A percentile compares a stretch with the other conserved stretches of the same genome.
Conservation (phyloP, 2,113 vertebrate genomes). For the Hepsetus odoe region DNA sequence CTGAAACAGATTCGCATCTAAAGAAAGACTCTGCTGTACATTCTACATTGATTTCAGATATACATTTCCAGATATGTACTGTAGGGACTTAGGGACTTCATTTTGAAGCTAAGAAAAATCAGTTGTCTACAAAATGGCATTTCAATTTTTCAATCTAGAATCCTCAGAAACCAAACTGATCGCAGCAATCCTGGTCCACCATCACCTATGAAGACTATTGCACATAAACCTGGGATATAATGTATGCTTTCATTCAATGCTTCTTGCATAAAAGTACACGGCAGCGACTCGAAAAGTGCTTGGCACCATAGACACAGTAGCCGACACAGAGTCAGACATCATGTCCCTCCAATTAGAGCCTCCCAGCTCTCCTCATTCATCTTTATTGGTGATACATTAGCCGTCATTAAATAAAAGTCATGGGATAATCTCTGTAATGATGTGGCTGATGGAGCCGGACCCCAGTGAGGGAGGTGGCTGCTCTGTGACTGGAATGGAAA, state of each 20-base stretch:
- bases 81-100: no score
- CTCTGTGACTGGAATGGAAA: conserved; percentile 68
- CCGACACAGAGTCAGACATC: conserved; percentile 79
- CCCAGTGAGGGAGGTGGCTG: conserved; percentile 69
- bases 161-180: not conserved
- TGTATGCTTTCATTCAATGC: conserved; percentile 5
- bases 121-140: no score
- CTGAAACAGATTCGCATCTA: no score
- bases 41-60: no score
- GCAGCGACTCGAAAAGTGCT: conserved; percentile 59
- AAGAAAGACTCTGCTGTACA: no score
- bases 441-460: conserved; percentile 78
- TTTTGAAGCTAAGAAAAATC: no score
- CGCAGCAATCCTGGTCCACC: not conserved
- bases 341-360: conserved; percentile 82
- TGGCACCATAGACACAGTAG: conserved; percentile 63
- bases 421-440: conserved; percentile 81
- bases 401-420: conserved; percentile 80
- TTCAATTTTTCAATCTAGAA: no score
- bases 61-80: no score
- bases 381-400: conserved; percentile 85
- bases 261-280: conserved; percentile 6
- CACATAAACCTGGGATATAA: conserved; percentile 10
- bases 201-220: not conserved
- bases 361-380: conserved; percentile 80